A percentile compares a stretch with the other conserved stretches of the same genome.
Conservation (phyloP, 2,888 invertebrate species). For the Campopleginae sp. region DNA sequence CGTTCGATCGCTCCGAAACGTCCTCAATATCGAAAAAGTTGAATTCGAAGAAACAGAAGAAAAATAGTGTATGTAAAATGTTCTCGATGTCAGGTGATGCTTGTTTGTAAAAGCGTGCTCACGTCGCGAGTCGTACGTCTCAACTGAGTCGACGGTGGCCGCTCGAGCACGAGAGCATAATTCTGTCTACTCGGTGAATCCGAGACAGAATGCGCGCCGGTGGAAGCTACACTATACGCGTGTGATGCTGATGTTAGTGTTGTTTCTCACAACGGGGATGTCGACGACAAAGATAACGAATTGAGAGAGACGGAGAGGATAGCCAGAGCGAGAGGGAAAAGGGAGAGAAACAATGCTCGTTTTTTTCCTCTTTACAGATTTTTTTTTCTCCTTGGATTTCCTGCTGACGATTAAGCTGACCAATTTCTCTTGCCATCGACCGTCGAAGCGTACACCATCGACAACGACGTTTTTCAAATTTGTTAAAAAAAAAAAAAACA, state of each 20-base stretch:
- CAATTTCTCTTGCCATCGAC: neutral
- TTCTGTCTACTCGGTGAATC: slow-evolving; percentile 84
- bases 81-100: slow-evolving; percentile 30
- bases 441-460: neutral
- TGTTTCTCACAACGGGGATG: slow-evolving; percentile 67
- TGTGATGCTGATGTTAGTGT: slow-evolving; percentile 62
- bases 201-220: slow-evolving; percentile 78
- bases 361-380: slow-evolving; percentile 18
- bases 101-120: slow-evolving; percentile 76
- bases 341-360: slow-evolving; percentile 29
- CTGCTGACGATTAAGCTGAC: slow-evolving; percentile 18
- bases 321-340: neutral
- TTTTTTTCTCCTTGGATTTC: slow-evolving; percentile 39
- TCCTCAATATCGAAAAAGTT: neutral
- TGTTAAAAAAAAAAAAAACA: neutral
- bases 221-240: slow-evolving; percentile 67
- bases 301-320: slow-evolving; percentile 56
- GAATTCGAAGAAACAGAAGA: neutral
- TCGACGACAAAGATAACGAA: slow-evolving; percentile 70
- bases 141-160: slow-evolving; percentile 82
- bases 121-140: slow-evolving; percentile 82
- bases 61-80: slow-evolving; percentile 18
- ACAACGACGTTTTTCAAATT: neutral
- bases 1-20: neutral
- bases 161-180: slow-evolving; percentile 82